Percentiles rank a stretch among this genome's conserved stretches.
phyloP scores from a whole-genome alignment of 2,888 invertebrate genomes.

The Scaptodrosophila latifasciaeformis region DNA sequence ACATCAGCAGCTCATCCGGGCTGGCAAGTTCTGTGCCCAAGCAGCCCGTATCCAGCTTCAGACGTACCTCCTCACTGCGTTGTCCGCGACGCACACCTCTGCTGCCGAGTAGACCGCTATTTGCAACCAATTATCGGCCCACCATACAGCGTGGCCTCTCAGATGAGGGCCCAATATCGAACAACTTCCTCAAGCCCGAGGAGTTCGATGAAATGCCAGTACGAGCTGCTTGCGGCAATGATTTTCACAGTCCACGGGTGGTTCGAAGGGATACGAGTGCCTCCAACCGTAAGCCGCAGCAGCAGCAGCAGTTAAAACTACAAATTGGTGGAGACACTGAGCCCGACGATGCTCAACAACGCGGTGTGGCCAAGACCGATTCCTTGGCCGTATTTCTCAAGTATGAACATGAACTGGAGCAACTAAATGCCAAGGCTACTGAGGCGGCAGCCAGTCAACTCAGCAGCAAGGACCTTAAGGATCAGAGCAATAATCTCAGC shows the following conservation, averaged over 20 bases:
- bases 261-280: conserved; percentile 70
- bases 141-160: conserved; percentile 75
- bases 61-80: conserved; percentile 73
- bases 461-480: conserved; percentile 71
- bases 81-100: conserved; percentile 71
- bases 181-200: conserved; percentile 74
- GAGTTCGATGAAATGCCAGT: conserved; percentile 75
- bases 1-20: background rate
- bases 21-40: conserved; percentile 13
- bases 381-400: conserved; percentile 74
- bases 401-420: conserved; percentile 73
- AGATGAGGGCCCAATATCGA: conserved; percentile 75
- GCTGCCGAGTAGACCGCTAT: conserved; percentile 67
- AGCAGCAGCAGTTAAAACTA: conserved; percentile 62
- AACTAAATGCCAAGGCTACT: conserved; percentile 47
- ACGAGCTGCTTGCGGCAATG: conserved; percentile 73
- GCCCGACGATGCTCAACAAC: conserved; percentile 1
- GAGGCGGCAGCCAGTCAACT: conserved; percentile 34
- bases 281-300: conserved; percentile 67
- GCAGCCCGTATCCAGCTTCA: conserved; percentile 64
- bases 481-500: conserved; percentile 73
- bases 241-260: conserved; percentile 72
- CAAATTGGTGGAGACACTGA: conserved; percentile 29
- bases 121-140: conserved; percentile 70
- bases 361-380: conserved; percentile 72